Conservation (phyloP, 2,113 vertebrate species). For the Epinephelus lanceolatus region DNA sequence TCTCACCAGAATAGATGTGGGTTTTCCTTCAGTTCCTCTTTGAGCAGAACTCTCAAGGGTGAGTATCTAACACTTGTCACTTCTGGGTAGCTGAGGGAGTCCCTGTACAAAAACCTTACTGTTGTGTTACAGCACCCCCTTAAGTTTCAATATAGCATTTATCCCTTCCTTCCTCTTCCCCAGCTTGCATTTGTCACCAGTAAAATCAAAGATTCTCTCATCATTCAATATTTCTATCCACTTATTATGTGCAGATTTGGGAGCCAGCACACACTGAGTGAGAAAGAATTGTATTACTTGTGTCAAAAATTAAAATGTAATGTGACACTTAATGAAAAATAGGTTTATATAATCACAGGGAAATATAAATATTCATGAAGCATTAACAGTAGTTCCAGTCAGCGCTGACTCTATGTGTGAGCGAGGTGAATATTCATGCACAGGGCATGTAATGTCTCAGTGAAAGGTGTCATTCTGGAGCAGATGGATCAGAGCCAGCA, state of each 20-base stretch:
- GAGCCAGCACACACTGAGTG: background rate
- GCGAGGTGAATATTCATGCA: background rate
- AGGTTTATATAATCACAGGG: background rate
- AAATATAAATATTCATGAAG: background rate
- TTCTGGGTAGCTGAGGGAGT: background rate
- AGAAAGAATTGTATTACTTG: background rate
- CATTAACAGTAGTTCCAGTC: background rate
- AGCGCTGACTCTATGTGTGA: background rate
- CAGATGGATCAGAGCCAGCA: constrained; percentile 15
- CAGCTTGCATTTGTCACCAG: background rate
- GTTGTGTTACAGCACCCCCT: background rate
- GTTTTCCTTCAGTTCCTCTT: no score
- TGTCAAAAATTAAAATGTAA: background rate
- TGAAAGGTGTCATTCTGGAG: constrained; percentile 45
- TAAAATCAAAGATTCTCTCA: background rate
- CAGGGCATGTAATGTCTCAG: constrained; percentile 3
- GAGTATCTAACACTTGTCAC: background rate
- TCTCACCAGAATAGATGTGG: no score
- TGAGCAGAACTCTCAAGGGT: no score
- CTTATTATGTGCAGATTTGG: background rate
- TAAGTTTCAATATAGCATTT: background rate
- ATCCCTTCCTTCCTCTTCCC: background rate
- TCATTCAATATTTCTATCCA: background rate
- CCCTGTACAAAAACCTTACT: background rate
- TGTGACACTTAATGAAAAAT: background rate